Percentiles rank a stretch among this genome's conserved stretches.
Evolutionary conservation across 2,797 vertebrate species (phyloP).

Genomic region (Loriculus beryllinus): DNA sequence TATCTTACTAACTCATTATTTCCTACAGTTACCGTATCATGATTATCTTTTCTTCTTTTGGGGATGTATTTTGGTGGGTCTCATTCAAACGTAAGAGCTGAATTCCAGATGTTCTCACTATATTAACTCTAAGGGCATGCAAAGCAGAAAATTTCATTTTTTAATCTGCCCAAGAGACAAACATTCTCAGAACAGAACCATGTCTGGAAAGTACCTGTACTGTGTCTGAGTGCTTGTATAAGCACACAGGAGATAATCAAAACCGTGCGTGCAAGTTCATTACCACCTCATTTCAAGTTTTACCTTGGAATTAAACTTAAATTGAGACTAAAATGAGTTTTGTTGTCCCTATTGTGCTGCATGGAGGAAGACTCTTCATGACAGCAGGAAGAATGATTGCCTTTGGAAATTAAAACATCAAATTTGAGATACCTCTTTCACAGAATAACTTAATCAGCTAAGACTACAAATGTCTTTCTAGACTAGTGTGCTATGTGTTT

Average conservation of each 20-base stretch:
- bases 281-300: constrained; percentile 45
- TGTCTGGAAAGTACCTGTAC: not conserved
- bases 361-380: not conserved
- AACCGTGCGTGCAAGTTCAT: constrained; percentile 46
- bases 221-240: not conserved
- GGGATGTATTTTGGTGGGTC: not conserved
- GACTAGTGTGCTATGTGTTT: not conserved
- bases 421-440: not conserved
- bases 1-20: not conserved
- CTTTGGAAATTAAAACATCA: not conserved
- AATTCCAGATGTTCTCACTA: not conserved
- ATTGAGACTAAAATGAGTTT: constrained; percentile 53
- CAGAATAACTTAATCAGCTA: not conserved
- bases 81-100: not conserved
- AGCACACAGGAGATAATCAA: constrained; percentile 4
- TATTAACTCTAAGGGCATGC: not conserved
- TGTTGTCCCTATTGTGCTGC: constrained; percentile 18
- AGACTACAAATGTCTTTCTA: not conserved
- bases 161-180: not conserved
- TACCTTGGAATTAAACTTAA: constrained; percentile 57
- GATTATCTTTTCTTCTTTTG: not conserved
- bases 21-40: not conserved
- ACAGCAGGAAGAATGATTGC: constrained; percentile 16
- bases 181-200: not conserved
- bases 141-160: not conserved